Evolutionary conservation across 2,888 invertebrate genomes (phyloP), one percentile per base, ranked within the genome.

Genomic region (Eupelmus urozonus): DNA sequence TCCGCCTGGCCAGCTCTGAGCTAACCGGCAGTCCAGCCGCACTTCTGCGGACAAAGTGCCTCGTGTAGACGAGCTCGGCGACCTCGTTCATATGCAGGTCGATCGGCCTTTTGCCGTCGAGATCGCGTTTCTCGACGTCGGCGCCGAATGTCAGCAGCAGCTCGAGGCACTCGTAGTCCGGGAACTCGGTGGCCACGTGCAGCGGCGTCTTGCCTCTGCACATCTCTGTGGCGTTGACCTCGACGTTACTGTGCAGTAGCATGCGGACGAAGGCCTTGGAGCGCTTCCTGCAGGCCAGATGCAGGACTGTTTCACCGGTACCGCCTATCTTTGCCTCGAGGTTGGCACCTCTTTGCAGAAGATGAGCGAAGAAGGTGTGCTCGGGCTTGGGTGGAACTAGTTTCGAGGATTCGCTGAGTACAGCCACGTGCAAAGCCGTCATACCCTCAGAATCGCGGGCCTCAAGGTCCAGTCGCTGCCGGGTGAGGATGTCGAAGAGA

Each of bases 401-500:
- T 23, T 86, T 87, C 1, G 88, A 85, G 16, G 87, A 87, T 76
- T 90, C 90, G 82, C 90, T 89, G 1, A 90, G 80, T 1, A 90
- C 90, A 0, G 90, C 90, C 3, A 90, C 84, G 80, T 91, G 90
- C n/a, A 91, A 86, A 0, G 90, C 89, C 1, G 90, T 89, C 77
- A 88, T 87, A 0, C 90, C 90, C 40, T 86, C 84, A 20, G 83
- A 85, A 78, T 90, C 90, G 18, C 84, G 84, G 2, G 86, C 85
- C 76, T 90, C 88, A n/a, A 88, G 82, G 76, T 85, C 79, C 0
- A 87, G 88, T 1, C 85, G 84, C 62, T 84, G 81, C 1, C 84
- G 83, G 5, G 87, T 69, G n/a, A 89, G 70, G 2, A 84, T 53
- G n/a, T 87, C 85, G 16, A 88, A 83, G 0, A 88, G 73, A 16